Base-by-base conservation (phyloP, 1,140 invertebrate species). In the Hyposmocoma kahamanoa region DNA sequence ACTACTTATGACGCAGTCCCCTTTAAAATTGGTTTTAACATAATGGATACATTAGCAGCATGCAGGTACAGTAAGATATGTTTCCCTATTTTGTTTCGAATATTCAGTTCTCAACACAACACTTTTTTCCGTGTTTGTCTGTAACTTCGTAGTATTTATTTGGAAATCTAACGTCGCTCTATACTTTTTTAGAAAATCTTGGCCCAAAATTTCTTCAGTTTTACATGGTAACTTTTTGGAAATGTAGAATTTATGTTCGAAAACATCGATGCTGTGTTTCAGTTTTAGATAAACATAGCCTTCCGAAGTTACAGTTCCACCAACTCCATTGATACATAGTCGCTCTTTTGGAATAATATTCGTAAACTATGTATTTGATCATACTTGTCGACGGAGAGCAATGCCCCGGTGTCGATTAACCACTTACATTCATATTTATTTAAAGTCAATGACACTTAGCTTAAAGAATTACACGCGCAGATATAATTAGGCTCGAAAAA, bases 51-150 rank as follows among this genome's bases (percentile, higher is more conserved):
- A 24, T 26, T 47, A 32, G 5, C 21, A 47, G 15, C 45, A 3
- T 5, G 45, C 32, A 6, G 34, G 45, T 39, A 47, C n/a, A 18
- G 19, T n/a, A n/a, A 45, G n/a, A 30, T n/a, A n/a, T n/a, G n/a
- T n/a, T n/a, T n/a, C n/a, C n/a, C n/a, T n/a, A 5, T 22, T 1
- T 17, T 20, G 13, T 32, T n/a, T n/a, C n/a, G 4, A 19, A 17
- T 19, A 20, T 19, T n/a, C 9, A 5, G 30, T 11, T 26, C 10
- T 34, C 2, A 30, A 30, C 19, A 3, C 18, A n/a, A 10, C 9
- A 18, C 4, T 47, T 38, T 3, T 5, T 11, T 19, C 39, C 22
- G 17, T 4, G 18, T 19, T n/a, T 13, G 2, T 22, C 5, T n/a
- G n/a, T n/a, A 47, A 39, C 22, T 2, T n/a, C 17, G 39, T 24